These are phyloP conservation scores for Okapia johnstoni DNA, from an alignment of 2,113 vertebrate genomes.

Conservation along the genomic window DNA sequence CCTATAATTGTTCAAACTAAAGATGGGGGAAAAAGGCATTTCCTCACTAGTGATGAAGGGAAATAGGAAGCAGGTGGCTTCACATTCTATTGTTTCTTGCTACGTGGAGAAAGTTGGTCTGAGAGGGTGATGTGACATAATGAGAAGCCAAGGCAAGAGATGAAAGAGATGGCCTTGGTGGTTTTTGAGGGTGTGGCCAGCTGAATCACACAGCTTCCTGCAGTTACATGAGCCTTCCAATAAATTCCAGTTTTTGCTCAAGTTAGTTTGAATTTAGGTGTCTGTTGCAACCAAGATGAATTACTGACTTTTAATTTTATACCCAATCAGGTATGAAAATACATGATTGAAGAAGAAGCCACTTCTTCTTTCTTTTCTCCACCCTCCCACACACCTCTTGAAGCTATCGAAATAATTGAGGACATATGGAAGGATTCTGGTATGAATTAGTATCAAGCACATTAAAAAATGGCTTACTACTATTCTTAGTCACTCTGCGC, in stretches of 20 bases:
- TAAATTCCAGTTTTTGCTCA: background rate
- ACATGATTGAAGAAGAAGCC: background rate
- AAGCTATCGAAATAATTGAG: background rate
- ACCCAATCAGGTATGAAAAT: background rate
- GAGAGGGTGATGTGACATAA: background rate
- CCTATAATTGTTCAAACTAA: slow-evolving; percentile 44
- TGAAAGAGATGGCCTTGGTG: background rate
- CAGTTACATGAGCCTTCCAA: background rate
- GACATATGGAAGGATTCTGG: background rate
- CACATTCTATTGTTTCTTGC: background rate
- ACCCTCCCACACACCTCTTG: background rate
- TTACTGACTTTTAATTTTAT: slow-evolving; percentile 13
- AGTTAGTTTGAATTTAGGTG: background rate
- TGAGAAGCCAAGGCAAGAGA: background rate
- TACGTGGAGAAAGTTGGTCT: background rate
- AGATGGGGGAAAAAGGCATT: background rate
- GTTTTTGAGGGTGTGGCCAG: background rate
- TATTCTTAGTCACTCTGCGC: background rate
- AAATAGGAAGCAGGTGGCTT: slow-evolving; percentile 59
- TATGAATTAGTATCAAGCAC: background rate
- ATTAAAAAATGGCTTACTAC: background rate
- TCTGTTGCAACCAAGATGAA: background rate
- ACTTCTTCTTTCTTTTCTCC: background rate
- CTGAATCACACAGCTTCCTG: background rate
- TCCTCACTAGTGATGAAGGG: slow-evolving; percentile 18